phyloP scores from a whole-genome alignment of 2,888 invertebrate species.

The Seladonia tumulorum region DNA sequence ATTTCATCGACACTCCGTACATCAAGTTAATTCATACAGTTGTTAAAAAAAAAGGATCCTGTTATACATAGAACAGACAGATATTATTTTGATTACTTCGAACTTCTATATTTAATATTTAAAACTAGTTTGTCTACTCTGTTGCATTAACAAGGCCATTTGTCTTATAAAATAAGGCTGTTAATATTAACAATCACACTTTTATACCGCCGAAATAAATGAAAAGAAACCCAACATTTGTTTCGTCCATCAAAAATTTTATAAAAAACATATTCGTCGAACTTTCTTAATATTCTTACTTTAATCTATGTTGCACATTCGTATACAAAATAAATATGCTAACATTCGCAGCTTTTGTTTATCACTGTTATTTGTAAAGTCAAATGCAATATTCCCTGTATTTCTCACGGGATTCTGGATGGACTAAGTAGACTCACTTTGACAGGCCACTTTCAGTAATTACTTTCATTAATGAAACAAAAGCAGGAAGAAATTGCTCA shows the following conservation, averaged over 20 bases:
- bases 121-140: not conserved
- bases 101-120: not conserved
- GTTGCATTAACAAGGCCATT: not conserved
- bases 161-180: not conserved
- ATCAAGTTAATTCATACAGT: not conserved
- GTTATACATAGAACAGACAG: not conserved
- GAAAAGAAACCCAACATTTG: not conserved
- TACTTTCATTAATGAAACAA: not conserved
- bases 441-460: not conserved
- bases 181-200: not conserved
- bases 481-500: not conserved
- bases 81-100: not conserved
- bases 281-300: not conserved
- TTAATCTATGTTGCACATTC: not conserved
- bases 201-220: not conserved
- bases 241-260: not conserved
- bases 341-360: not conserved
- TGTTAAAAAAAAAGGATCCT: not conserved
- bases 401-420: not conserved
- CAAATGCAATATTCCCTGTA: not conserved
- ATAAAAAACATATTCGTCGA: not conserved
- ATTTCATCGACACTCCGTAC: not conserved
- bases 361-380: not conserved
- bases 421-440: not conserved
- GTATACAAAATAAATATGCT: conserved; percentile 7